These are phyloP conservation scores for Onychomys arenicola DNA, from an alignment of 2,797 vertebrate species.

Conservation along the genomic window DNA sequence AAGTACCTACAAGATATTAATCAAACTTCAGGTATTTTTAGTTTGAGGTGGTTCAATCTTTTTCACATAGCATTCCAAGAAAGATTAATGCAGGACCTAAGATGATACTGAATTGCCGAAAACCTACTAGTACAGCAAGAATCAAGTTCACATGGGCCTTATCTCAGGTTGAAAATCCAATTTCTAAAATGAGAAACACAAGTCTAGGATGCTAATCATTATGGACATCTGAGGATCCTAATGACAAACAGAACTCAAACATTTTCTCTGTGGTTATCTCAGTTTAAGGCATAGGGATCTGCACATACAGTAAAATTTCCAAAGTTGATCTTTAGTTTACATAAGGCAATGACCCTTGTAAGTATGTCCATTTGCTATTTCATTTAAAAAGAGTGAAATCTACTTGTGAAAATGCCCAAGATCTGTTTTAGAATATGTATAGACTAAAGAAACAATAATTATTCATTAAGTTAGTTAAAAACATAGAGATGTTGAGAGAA, in stretches of 20 bases:
- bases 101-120: conserved; percentile 58
- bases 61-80: conserved; percentile 42
- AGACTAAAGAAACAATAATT: neutral
- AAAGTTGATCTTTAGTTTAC: conserved; percentile 34
- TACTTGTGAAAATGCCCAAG: neutral
- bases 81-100: conserved; percentile 61
- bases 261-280: neutral
- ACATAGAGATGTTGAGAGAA: neutral
- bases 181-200: conserved; percentile 39
- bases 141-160: neutral
- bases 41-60: conserved; percentile 58
- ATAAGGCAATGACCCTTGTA: neutral
- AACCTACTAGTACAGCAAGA: conserved; percentile 26
- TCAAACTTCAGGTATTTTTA: conserved; percentile 72
- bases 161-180: neutral
- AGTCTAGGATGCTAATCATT: neutral
- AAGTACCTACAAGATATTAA: conserved; percentile 67
- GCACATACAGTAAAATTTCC: neutral
- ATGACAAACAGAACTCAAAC: neutral
- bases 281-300: neutral
- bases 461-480: neutral
- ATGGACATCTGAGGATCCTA: neutral
- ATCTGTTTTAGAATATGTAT: neutral
- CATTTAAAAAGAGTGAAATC: neutral
- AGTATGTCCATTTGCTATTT: conserved; percentile 10